These are phyloP conservation scores for Acanthaster planci DNA, from an alignment of 35 echinoderm and acorn worm genomes.

Conservation along the genomic window DNA sequence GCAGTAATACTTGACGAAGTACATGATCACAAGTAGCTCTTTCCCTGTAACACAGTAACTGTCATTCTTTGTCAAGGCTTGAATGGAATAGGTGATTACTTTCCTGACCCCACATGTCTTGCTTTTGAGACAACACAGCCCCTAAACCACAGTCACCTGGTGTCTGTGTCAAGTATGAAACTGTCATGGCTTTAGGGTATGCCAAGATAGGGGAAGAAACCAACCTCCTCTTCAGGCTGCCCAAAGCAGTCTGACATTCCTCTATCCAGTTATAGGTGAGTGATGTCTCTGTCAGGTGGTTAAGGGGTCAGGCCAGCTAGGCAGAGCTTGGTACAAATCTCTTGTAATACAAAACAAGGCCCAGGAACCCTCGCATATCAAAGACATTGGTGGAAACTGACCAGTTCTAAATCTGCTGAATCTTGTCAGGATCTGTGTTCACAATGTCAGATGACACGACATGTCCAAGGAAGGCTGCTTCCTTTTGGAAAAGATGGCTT, in stretches of 20 bases:
- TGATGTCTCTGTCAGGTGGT: constrained; percentile 18
- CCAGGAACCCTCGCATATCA: constrained; percentile 31
- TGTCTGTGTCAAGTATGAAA: no score
- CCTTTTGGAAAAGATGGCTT: constrained; percentile 61
- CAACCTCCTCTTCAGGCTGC: background rate
- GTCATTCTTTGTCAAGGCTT: constrained; percentile 22
- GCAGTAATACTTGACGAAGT: no score
- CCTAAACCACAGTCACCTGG: no score
- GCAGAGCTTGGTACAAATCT: constrained; percentile 23
- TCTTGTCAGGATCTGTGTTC: constrained; percentile 34
- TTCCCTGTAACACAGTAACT: constrained; percentile 23
- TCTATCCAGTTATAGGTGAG: constrained; percentile 29
- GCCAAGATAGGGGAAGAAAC: constrained; percentile 26
- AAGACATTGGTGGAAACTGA: background rate
- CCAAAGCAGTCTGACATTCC: constrained; percentile 30
- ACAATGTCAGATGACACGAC: constrained; percentile 6
- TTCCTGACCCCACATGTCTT: no score
- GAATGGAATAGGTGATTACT: constrained; percentile 32
- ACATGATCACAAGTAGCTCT: constrained; percentile 48
- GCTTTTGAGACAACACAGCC: no score
- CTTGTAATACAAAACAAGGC: constrained; percentile 25
- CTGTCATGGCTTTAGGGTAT: no score
- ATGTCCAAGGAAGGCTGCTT: constrained; percentile 8
- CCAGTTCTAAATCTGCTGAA: background rate
- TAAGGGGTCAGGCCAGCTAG: constrained; percentile 28